These are phyloP conservation scores for Auanema sp. DNA, from an alignment of 2,888 invertebrate genomes.

Conservation along the genomic window DNA sequence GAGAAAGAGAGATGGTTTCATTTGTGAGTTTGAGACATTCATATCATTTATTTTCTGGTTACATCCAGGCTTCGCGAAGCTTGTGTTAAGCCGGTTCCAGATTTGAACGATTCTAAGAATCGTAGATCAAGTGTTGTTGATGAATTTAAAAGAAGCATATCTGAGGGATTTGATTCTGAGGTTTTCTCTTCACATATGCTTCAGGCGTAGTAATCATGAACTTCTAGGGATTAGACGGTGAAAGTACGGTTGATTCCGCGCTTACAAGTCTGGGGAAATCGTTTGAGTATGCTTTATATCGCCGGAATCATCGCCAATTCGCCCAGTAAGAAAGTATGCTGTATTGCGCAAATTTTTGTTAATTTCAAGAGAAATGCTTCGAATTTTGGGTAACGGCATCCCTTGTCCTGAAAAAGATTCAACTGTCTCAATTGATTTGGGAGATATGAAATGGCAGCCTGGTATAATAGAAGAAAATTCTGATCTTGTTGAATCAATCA, in stretches of 20 bases:
- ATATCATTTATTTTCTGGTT: conserved; percentile 1
- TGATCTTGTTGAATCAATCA: conserved; percentile 56
- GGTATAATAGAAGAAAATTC: conserved; percentile 32
- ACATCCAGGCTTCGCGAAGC: conserved; percentile 47
- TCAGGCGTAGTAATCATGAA: too few species aligned
- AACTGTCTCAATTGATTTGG: conserved; percentile 37
- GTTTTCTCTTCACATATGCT: too few species aligned
- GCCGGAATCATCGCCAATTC: conserved; percentile 43
- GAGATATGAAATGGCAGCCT: conserved; percentile 41
- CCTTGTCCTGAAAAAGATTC: conserved; percentile 30
- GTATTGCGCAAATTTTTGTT: neutral
- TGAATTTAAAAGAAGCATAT: conserved; percentile 1
- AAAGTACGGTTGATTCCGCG: too few species aligned
- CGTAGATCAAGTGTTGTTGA: neutral
- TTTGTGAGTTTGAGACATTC: conserved; percentile 30
- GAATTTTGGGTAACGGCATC: conserved; percentile 20
- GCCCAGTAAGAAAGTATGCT: conserved; percentile 24
- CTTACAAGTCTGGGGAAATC: conserved; percentile 1
- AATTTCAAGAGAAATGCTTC: conserved; percentile 34
- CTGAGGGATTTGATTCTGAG: neutral
- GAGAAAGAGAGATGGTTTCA: conserved; percentile 88
- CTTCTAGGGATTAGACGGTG: too few species aligned
- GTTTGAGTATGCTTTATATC: conserved; percentile 43
- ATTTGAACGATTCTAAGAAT: too few species aligned
- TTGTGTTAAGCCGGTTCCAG: conserved; percentile 31